These are phyloP conservation scores for Channa argus DNA, from an alignment of 2,113 vertebrate species.

Conservation along the genomic window DNA sequence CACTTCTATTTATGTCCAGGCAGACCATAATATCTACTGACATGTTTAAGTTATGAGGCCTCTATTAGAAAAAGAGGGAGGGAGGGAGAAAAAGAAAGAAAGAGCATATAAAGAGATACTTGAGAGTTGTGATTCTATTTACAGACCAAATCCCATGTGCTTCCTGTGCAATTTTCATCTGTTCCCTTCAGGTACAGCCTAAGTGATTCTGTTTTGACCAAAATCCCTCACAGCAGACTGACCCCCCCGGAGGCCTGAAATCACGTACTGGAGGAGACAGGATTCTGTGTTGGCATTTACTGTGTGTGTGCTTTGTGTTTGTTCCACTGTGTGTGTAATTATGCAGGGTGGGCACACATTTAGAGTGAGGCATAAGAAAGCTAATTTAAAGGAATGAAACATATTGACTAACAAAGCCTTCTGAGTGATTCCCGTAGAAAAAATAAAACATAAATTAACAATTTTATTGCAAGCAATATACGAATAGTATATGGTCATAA, in stretches of 20 bases:
- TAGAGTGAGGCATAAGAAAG: too few relatives aligned
- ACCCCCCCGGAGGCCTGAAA: constrained; percentile 26
- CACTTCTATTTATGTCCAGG: constrained; percentile 4
- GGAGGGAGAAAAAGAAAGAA: neutral
- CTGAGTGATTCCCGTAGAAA: too few relatives aligned
- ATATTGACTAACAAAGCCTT: too few relatives aligned
- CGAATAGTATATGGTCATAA: too few relatives aligned
- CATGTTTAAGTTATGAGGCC: neutral
- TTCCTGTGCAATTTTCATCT: constrained; percentile 36
- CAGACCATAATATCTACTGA: neutral
- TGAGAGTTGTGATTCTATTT: constrained; percentile 43
- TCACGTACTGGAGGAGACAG: constrained; percentile 11
- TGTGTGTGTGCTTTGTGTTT: neutral
- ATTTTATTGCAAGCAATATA: too few relatives aligned
- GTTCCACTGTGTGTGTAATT: neutral
- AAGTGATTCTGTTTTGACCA: constrained; percentile 56
- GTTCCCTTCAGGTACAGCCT: constrained; percentile 40
- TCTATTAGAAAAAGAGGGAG: neutral
- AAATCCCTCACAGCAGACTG: constrained; percentile 12
- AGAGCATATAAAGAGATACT: neutral
- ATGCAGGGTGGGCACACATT: too few relatives aligned
- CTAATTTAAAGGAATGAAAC: too few relatives aligned
- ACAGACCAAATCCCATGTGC: constrained; percentile 49
- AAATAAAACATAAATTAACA: too few relatives aligned
- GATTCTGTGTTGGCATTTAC: neutral